Conservation (phyloP, 2,888 invertebrate genomes). For the Apomyelois bistriatella region DNA sequence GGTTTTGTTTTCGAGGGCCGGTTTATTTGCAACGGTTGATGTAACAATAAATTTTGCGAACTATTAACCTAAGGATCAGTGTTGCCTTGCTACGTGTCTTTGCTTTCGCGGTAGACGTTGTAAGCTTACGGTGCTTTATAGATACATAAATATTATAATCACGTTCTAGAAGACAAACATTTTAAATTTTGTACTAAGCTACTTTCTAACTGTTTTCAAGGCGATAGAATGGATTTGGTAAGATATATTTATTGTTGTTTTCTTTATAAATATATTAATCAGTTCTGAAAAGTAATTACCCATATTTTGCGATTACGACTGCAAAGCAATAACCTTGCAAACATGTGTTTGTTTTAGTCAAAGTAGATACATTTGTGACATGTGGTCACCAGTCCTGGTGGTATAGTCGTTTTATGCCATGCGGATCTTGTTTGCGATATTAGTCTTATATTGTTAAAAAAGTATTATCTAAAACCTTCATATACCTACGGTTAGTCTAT, state of each 20-base stretch:
- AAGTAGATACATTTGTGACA: constrained; percentile 53
- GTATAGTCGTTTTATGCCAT: constrained; percentile 30
- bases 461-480: constrained; percentile 16
- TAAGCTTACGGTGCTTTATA: constrained; percentile 71
- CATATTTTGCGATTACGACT: constrained; percentile 28
- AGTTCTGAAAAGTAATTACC: constrained; percentile 11
- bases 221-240: constrained; percentile 45
- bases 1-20: constrained; percentile 35
- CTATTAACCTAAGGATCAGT: constrained; percentile 62
- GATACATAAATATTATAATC: constrained; percentile 27
- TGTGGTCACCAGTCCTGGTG: constrained; percentile 64
- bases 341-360: constrained; percentile 66
- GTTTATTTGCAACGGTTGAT: constrained; percentile 51
- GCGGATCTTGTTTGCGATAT: constrained; percentile 16
- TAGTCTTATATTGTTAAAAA: not conserved
- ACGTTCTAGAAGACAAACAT: constrained; percentile 24
- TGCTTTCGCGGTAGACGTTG: constrained; percentile 70
- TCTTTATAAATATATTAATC: constrained; percentile 20
- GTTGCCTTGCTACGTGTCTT: constrained; percentile 80
- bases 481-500: constrained; percentile 30
- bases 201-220: constrained; percentile 22
- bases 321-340: constrained; percentile 54
- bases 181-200: constrained; percentile 24
- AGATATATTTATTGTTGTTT: constrained; percentile 31
- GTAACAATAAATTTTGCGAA: constrained; percentile 57